Conservation (phyloP, 2,888 invertebrate genomes). For the Cyrtodaria siliqua region DNA sequence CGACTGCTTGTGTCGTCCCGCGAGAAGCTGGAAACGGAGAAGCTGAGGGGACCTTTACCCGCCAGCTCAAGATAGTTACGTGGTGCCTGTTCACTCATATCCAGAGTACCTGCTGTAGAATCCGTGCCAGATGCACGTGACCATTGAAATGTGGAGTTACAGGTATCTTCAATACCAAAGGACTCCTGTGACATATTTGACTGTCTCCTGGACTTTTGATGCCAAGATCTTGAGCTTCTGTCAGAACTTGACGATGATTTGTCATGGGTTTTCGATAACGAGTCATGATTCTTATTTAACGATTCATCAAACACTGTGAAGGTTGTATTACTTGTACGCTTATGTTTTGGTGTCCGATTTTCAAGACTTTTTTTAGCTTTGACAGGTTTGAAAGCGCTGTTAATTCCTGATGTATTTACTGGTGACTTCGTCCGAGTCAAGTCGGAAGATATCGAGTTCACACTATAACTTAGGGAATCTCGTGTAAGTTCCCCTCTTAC, state of each 20-base stretch:
- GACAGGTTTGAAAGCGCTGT: slow-evolving; percentile 66
- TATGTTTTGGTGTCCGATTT: neutral
- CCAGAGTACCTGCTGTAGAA: slow-evolving; percentile 17
- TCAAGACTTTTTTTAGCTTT: slow-evolving; percentile 27
- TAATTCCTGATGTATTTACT: slow-evolving; percentile 58
- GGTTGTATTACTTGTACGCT: slow-evolving; percentile 5
- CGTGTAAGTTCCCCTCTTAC: slow-evolving; percentile 8
- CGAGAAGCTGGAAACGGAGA: slow-evolving; percentile 29
- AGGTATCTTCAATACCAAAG: slow-evolving; percentile 12
- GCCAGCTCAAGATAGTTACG: slow-evolving; percentile 49
- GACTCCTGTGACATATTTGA: slow-evolving; percentile 35
- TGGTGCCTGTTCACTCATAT: slow-evolving; percentile 28
- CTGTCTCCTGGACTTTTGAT: neutral
- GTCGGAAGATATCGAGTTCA: slow-evolving; percentile 25
- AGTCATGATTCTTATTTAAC: neutral
- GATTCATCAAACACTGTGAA: slow-evolving; percentile 7
- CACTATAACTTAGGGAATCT: neutral
- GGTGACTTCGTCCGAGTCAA: slow-evolving; percentile 46
- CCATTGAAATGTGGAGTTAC: slow-evolving; percentile 47
- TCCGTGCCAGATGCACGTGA: slow-evolving; percentile 13
- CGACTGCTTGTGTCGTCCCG: slow-evolving; percentile 23
- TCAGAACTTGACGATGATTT: neutral
- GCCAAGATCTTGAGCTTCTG: slow-evolving; percentile 9
- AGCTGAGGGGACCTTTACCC: slow-evolving; percentile 44
- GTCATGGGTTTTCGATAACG: neutral